Evolutionary conservation across 2,797 vertebrate species (phyloP), one percentile per base, ranked within the genome.

Genomic region (Macropodus opercularis): DNA sequence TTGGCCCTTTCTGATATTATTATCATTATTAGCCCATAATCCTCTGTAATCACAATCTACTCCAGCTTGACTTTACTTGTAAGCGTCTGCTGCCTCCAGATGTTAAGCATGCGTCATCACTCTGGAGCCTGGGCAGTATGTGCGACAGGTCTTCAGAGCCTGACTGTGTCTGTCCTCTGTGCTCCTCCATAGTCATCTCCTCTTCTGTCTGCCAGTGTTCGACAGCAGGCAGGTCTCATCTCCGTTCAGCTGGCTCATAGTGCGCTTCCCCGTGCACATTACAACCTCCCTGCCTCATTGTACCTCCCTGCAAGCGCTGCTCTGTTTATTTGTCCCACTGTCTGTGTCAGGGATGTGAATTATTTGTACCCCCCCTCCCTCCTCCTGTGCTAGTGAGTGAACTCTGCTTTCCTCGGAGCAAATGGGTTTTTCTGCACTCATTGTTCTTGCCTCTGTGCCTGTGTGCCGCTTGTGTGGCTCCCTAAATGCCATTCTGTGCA

Each of bases 181-280:
- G 59, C 75, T 77, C 81, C 67, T 80, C 68, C 76, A 19, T 85
- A 93, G 92, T 88, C 79, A 63, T 75, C 86, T 85, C n/a, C 76
- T 91, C 82, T 57, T 83, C 81, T 86, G 86, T 84, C 73, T 81
- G 75, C 89, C 91, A 34, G 76, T 87, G 90, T 70, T 85, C 83
- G 34, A 75, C 70, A 87, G 80, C 87, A 92, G 91, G 90, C 92
- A 92, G 78, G 89, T 90, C 43, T 82, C 60, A 57, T 61, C 76
- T 86, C 73, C 26, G 53, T 60, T 72, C 60, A 66, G 76, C 70
- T 43, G 70, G 70, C 60, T 80, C 63, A 52, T 47, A 71, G 36
- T 62, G 55, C 67, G 67, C 81, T 74, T 57, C 69, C 60, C n/a
- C n/a, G n/a, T n/a, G n/a, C n/a, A n/a, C n/a, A n/a, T n/a, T n/a